These are phyloP conservation scores for Diarsia brunnea DNA, from an alignment of 2,888 invertebrate species.

Conservation along the genomic window DNA sequence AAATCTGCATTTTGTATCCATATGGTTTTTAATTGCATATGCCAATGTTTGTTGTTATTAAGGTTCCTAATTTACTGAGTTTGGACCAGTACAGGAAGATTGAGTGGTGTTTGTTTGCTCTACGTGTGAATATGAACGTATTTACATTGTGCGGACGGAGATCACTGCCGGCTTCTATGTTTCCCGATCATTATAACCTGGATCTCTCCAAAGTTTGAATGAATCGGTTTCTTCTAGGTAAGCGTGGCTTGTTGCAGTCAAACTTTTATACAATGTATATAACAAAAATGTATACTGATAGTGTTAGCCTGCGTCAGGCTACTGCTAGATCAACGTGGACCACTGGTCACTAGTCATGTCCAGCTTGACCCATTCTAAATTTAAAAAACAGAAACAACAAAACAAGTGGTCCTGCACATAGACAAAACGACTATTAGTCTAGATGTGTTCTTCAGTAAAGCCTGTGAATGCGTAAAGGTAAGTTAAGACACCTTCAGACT, in stretches of 20 bases:
- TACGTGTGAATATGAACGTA: background rate
- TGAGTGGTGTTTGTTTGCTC: background rate
- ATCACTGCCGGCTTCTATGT: background rate
- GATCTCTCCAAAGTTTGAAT: background rate
- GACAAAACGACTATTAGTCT: background rate
- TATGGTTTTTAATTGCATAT: slow-evolving; percentile 13
- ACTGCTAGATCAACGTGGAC: no score
- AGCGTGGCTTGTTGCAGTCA: background rate
- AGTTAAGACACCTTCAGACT: background rate
- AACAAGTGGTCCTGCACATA: background rate
- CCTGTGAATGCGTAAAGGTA: background rate
- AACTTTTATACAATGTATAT: no score
- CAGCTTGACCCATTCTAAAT: no score
- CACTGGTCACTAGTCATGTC: no score
- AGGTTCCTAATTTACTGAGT: background rate
- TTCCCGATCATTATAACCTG: background rate
- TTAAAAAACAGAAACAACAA: background rate
- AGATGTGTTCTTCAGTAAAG: background rate
- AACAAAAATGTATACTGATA: no score
- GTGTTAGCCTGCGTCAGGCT: no score
- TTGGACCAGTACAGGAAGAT: background rate
- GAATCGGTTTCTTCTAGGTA: background rate
- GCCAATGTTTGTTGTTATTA: background rate
- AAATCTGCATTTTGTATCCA: slow-evolving; percentile 7
- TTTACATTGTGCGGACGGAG: no score